Evolutionary conservation across 1,140 invertebrate genomes (phyloP).

Genomic region (Bombus balteatus): DNA sequence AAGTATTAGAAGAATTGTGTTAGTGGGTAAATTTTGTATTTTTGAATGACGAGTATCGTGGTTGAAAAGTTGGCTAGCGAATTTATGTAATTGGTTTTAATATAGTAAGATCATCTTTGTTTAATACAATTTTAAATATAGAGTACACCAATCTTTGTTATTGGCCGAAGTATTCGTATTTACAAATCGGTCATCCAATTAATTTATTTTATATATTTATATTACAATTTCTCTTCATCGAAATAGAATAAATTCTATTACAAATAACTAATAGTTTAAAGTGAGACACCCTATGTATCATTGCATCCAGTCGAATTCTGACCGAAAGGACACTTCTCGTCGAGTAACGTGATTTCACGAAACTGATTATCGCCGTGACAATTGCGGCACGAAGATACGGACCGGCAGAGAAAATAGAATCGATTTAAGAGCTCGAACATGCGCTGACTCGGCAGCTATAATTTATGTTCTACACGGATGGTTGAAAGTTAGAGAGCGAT

Average conservation of each 20-base stretch:
- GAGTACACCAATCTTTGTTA: background rate
- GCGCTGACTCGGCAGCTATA: conserved; percentile 26
- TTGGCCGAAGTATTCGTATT: background rate
- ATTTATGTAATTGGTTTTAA: too few species aligned
- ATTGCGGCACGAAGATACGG: conserved; percentile 50
- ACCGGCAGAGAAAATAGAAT: conserved; percentile 43
- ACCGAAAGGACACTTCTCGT: conserved; percentile 31
- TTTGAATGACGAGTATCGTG: background rate
- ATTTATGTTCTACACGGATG: conserved; percentile 20
- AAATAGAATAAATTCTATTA: background rate
- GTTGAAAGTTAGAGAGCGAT: conserved; percentile 50
- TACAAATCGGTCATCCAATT: background rate
- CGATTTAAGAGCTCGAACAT: conserved; percentile 44
- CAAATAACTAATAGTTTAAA: background rate
- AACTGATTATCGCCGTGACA: conserved; percentile 50
- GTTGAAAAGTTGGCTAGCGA: background rate
- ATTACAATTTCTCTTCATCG: background rate
- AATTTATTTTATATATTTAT: background rate
- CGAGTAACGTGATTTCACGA: conserved; percentile 61
- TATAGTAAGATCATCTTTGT: background rate
- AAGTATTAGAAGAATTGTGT: too few species aligned
- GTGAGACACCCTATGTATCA: background rate
- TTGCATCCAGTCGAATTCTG: conserved; percentile 14
- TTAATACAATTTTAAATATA: background rate
- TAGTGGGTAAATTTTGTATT: background rate